phyloP scores from a whole-genome alignment of 2,888 invertebrate species.

The Criorhina ranunculi region DNA sequence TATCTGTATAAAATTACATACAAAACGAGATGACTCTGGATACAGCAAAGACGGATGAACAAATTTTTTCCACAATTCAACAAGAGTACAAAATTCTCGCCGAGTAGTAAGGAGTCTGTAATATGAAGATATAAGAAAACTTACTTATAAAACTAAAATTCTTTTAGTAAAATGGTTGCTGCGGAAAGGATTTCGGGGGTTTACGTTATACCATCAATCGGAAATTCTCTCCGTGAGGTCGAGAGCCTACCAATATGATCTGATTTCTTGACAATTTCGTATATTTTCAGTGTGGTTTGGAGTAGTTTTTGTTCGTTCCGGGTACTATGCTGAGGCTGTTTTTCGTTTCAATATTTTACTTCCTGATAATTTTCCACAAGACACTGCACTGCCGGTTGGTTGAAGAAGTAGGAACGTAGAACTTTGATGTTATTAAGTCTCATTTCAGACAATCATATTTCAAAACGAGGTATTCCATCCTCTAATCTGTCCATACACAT shows the following conservation, averaged over 20 bases:
- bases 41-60: slow-evolving; percentile 84
- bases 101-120: slow-evolving; percentile 91
- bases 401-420: slow-evolving; percentile 88
- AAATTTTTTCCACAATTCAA: slow-evolving; percentile 90
- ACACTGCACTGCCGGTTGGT: slow-evolving; percentile 77
- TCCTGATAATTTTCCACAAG: slow-evolving; percentile 92
- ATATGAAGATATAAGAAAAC: not conserved
- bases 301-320: slow-evolving; percentile 91
- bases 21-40: slow-evolving; percentile 82
- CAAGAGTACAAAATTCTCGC: slow-evolving; percentile 96
- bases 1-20: not conserved
- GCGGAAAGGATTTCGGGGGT: slow-evolving; percentile 94
- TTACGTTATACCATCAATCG: slow-evolving; percentile 96
- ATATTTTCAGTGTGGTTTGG: slow-evolving; percentile 81
- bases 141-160: not conserved
- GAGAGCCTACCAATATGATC: not conserved
- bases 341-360: slow-evolving; percentile 95
- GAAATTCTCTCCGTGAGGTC: slow-evolving; percentile 91
- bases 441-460: slow-evolving; percentile 90
- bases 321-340: slow-evolving; percentile 94
- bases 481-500: slow-evolving; percentile 90
- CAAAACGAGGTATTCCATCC: slow-evolving; percentile 95
- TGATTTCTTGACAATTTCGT: not conserved
- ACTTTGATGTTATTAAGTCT: slow-evolving; percentile 9
- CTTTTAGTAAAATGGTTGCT: slow-evolving; percentile 90